Evolutionary conservation across 1,140 invertebrate species (phyloP).

Genomic region (Drosophila mayri): DNA sequence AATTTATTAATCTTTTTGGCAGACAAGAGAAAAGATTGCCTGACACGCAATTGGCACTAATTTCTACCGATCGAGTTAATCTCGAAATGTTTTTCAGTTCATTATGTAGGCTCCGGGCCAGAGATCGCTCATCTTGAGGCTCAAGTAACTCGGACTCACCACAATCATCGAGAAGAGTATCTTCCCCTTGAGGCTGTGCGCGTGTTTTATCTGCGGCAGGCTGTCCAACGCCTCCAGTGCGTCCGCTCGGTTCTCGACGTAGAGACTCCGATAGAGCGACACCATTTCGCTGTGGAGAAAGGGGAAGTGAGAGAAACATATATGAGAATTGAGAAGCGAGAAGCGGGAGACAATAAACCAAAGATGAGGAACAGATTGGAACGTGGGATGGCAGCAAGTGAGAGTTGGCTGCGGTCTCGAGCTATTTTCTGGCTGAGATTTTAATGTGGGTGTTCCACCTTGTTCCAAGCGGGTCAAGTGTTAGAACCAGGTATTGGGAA

Average conservation of each 20-base stretch:
- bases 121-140: constrained; percentile 2
- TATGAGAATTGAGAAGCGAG: constrained; percentile 5
- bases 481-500: constrained; percentile 20
- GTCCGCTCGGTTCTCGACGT: constrained; percentile 93
- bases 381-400: constrained; percentile 38
- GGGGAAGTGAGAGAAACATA: constrained; percentile 25
- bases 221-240: constrained; percentile 93
- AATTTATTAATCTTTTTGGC: constrained; percentile 1
- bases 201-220: constrained; percentile 91
- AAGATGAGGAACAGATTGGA: constrained; percentile 23
- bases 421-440: constrained; percentile 9
- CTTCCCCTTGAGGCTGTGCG: constrained; percentile 95
- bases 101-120: constrained; percentile 6
- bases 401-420: constrained; percentile 27
- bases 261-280: constrained; percentile 92
- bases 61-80: constrained; percentile 34
- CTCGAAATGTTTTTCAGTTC: constrained; percentile 18
- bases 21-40: constrained; percentile 27
- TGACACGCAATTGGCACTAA: constrained; percentile 30
- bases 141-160: constrained; percentile 88
- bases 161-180: constrained; percentile 97
- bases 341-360: background rate
- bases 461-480: constrained; percentile 60
- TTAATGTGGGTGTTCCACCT: constrained; percentile 48
- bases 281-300: constrained; percentile 87